phyloP scores from a whole-genome alignment of 2,888 invertebrate species.

The Agrenia bidenticulata region DNA sequence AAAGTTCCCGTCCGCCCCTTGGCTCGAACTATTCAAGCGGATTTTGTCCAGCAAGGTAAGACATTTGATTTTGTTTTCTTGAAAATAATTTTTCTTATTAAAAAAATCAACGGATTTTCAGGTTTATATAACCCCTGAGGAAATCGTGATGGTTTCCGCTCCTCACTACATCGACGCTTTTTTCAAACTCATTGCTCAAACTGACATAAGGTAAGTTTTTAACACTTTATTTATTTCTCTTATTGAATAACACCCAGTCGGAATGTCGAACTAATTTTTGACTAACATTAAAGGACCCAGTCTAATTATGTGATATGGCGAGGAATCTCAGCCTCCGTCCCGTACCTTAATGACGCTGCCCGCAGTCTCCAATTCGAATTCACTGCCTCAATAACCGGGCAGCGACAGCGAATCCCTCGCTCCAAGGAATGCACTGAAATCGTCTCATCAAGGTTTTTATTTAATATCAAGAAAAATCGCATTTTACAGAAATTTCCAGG shows the following conservation, averaged over 20 bases:
- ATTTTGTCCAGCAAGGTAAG: slow-evolving; percentile 67
- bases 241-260: no score
- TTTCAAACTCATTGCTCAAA: slow-evolving; percentile 62
- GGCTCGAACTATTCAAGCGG: slow-evolving; percentile 79
- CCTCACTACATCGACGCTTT: slow-evolving; percentile 75
- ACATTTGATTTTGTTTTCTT: not conserved
- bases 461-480: no score
- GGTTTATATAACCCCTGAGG: slow-evolving; percentile 63
- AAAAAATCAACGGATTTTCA: not conserved
- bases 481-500: no score
- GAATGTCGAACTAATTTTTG: no score
- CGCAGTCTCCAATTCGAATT: slow-evolving; percentile 77
- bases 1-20: slow-evolving; percentile 73
- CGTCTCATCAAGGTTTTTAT: slow-evolving; percentile 22
- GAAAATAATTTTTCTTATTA: not conserved
- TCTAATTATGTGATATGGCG: slow-evolving; percentile 94
- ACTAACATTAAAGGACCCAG: slow-evolving; percentile 60
- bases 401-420: slow-evolving; percentile 77
- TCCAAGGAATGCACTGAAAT: slow-evolving; percentile 90
- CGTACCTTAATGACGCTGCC: slow-evolving; percentile 74
- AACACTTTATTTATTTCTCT: slow-evolving; percentile 1
- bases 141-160: slow-evolving; percentile 78
- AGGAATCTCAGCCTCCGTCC: slow-evolving; percentile 68
- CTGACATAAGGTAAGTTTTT: slow-evolving; percentile 60
- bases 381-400: slow-evolving; percentile 75